A percentile compares a stretch with the other conserved stretches of the same genome.
Conservation (phyloP, 2,797 vertebrate species). For the Siniperca scherzeri region DNA sequence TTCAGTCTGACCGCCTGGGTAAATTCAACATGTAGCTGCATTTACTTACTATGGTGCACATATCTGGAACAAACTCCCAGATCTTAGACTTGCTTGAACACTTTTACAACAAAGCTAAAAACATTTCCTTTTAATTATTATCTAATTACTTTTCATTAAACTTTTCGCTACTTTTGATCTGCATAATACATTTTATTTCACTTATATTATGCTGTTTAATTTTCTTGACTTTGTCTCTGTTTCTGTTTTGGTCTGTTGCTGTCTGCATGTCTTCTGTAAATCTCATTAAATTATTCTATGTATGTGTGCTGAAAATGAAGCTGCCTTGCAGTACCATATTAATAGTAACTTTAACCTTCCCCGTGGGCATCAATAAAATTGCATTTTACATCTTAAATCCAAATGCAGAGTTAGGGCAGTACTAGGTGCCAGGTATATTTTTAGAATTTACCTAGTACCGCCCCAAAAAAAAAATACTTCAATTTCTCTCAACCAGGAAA, state of each 20-base stretch:
- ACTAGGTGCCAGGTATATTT: constrained; percentile 27
- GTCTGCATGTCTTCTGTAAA: neutral
- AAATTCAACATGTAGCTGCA: too few species aligned
- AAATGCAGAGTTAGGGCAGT: neutral
- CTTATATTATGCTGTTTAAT: neutral
- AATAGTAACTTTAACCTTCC: constrained; percentile 33
- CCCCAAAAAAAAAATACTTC: neutral
- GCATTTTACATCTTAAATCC: constrained; percentile 21
- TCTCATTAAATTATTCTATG: neutral
- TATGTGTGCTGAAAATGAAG: neutral
- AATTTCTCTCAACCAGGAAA: neutral
- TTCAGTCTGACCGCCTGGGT: too few species aligned
- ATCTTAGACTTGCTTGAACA: too few species aligned
- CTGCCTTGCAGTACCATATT: neutral
- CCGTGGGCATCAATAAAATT: neutral
- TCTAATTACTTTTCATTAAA: neutral
- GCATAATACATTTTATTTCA: neutral
- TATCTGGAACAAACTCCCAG: too few species aligned
- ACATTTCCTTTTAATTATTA: too few species aligned
- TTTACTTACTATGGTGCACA: too few species aligned
- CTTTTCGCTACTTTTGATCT: neutral
- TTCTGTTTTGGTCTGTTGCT: neutral
- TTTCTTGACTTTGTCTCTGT: neutral
- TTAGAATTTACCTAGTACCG: constrained; percentile 21
- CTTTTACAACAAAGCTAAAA: too few species aligned